Percentiles rank a stretch among this genome's conserved stretches.
Conservation (phyloP, 2,888 invertebrate species). For the Boloria euphrosyne region DNA sequence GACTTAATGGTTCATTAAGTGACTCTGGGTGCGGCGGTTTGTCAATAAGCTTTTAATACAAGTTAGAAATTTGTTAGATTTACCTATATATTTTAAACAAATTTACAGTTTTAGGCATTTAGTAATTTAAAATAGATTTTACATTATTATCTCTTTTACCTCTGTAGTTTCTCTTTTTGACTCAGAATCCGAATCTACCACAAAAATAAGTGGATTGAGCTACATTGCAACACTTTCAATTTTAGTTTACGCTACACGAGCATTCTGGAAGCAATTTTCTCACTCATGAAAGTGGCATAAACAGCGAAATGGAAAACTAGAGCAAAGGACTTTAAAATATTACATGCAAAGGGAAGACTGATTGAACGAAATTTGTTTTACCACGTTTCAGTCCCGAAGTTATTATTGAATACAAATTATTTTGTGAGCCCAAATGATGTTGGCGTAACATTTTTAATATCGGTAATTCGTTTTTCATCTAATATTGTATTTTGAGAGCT, state of each 20-base stretch:
- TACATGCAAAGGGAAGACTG: conserved; percentile 11
- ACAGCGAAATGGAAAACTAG: conserved; percentile 17
- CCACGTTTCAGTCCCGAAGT: background rate
- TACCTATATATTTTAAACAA: too few species aligned
- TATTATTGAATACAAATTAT: conserved; percentile 23
- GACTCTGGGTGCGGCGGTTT: too few species aligned
- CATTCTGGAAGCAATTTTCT: conserved; percentile 30
- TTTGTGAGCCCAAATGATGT: conserved; percentile 20
- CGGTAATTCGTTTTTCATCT: conserved; percentile 2
- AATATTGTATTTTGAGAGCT: conserved; percentile 8
- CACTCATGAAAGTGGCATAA: conserved; percentile 15
- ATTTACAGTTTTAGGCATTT: too few species aligned
- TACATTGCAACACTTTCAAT: conserved; percentile 36
- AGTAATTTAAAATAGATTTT: background rate
- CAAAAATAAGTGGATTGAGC: conserved; percentile 38
- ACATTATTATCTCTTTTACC: conserved; percentile 9
- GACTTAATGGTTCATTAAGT: too few species aligned
- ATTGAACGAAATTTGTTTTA: conserved; percentile 11
- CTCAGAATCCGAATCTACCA: conserved; percentile 32
- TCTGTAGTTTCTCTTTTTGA: conserved; percentile 15
- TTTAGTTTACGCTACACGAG: conserved; percentile 34
- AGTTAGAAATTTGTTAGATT: too few species aligned
- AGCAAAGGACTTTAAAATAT: conserved; percentile 16
- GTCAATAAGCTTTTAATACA: too few species aligned
- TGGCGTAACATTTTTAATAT: conserved; percentile 15